Evolutionary conservation across 2,113 vertebrate species (phyloP).

Genomic region (Felis chaus): DNA sequence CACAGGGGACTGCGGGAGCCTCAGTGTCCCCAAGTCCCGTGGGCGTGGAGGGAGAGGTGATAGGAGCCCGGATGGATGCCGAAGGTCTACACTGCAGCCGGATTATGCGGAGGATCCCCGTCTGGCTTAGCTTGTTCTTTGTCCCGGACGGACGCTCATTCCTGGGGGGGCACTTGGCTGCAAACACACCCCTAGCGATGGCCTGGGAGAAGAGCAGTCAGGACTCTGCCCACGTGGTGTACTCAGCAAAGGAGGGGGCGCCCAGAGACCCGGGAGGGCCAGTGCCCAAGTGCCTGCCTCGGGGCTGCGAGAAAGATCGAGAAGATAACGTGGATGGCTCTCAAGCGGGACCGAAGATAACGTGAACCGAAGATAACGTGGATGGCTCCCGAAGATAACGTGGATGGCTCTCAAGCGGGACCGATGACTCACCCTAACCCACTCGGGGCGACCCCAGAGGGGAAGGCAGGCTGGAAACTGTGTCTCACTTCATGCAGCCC

Average conservation of each 20-base stretch:
- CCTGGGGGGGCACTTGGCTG: not conserved
- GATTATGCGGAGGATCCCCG: no score
- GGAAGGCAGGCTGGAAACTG: not conserved
- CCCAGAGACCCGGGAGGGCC: accelerated
- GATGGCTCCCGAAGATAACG: no score
- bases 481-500: not conserved
- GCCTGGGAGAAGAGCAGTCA: not conserved
- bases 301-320: not conserved
- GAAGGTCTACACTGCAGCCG: not conserved
- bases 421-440: accelerated
- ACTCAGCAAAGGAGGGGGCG: not conserved
- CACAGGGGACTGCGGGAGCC: not conserved
- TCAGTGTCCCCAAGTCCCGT: not conserved
- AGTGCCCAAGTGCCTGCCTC: not conserved
- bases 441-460: not conserved
- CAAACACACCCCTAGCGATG: not conserved
- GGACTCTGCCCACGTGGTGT: not conserved
- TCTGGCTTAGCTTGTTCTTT: not conserved
- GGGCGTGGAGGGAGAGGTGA: not conserved
- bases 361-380: not conserved
- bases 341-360: no score
- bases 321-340: not conserved
- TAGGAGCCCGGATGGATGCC: accelerated
- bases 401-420: not conserved
- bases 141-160: not conserved